A percentile compares a stretch with the other conserved stretches of the same genome.
These are phyloP conservation scores for Pantelozetes paolii DNA, from an alignment of 2,888 invertebrate species.

Conservation along the genomic window DNA sequence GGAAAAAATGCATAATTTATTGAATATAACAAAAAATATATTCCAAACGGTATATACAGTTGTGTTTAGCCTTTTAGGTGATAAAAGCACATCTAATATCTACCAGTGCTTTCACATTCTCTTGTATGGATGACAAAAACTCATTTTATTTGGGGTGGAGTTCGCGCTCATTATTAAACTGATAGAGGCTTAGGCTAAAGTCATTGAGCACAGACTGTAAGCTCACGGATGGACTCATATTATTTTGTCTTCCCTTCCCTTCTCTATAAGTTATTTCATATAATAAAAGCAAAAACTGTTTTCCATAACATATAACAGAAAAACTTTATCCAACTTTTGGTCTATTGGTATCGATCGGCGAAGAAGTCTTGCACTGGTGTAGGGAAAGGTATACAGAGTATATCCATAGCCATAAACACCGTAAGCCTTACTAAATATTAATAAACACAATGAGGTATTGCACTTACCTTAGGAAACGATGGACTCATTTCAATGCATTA, in stretches of 20 bases:
- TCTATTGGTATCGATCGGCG: not conserved
- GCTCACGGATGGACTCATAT: constrained; percentile 8
- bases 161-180: not conserved
- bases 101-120: not conserved
- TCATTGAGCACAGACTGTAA: not conserved
- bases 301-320: not conserved
- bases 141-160: constrained; percentile 35
- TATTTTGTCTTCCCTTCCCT: not conserved
- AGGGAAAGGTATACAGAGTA: not conserved
- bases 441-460: not conserved
- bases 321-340: not conserved
- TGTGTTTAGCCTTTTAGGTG: not conserved
- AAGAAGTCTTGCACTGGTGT: not conserved
- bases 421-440: not conserved
- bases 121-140: constrained; percentile 10
- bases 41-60: not conserved
- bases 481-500: constrained; percentile 11
- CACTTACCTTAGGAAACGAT: constrained; percentile 30
- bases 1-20: constrained; percentile 25
- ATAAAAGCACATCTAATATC: not conserved
- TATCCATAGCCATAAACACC: not conserved
- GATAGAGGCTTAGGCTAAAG: not conserved
- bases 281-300: not conserved
- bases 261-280: not conserved
- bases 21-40: no score